Base-by-base conservation (phyloP, 2,797 vertebrate species). In the Myripristis jacobus region DNA sequence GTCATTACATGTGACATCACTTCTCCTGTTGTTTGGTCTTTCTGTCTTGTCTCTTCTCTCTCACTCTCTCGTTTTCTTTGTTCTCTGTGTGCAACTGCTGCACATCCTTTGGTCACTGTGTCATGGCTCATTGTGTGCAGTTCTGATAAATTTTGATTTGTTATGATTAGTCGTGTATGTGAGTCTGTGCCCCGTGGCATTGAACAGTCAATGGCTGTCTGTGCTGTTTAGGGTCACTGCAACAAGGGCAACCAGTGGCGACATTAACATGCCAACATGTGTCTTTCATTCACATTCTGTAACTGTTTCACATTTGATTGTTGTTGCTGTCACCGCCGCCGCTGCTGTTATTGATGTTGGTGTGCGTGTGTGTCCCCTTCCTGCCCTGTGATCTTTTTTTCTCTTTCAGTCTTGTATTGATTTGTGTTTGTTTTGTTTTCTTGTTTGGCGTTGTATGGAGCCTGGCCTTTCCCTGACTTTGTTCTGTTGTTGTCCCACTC, bases 1-100 rank as follows among this genome's bases (percentile, higher is more conserved):
- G 71, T 70, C 62, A 71, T 80, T 77, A 82, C 34, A 50, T 70
- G 79, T 89, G 88, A 92, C 88, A 87, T 88, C 88, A 87, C 59
- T 79, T 70, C 51, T 58, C 52, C 15, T 84, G 85, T 83, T 86
- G 75, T 85, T 85, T 73, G 58, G 70, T 70, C 82, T 70, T 18
- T 79, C 66, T 69, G 66, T 85, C 77, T 77, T 70, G 77, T 83
- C 70, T 70, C 66, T 62, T 66, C 81, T 84, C 57, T 61, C 58
- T 59, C 70, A 1, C 43, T 46, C 43, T 46, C 18, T 46, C 43
- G 9, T 48, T 46, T 15, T 55, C 82, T 77, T 84, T 87, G 79
- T 86, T 79, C 68, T 68, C 54, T 3, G 59, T 21, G 11, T 31
- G 55, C 48, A 50, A 55, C 75, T 6, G 78, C 62, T 69, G 53